Evolutionary conservation across 2,113 vertebrate species (phyloP).

Genomic region (Rattus rattus): DNA sequence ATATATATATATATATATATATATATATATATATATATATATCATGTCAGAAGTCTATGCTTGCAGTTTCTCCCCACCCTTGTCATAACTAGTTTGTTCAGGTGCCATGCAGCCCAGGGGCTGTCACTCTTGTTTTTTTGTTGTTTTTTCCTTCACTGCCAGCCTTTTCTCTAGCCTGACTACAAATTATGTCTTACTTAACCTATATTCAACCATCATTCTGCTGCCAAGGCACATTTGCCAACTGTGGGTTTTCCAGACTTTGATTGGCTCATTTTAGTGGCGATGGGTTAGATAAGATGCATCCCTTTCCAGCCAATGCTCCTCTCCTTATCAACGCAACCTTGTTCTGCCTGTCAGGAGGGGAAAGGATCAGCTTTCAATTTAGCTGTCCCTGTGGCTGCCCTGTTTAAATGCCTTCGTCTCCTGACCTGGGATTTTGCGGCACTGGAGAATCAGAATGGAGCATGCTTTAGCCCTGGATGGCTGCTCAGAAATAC

Average conservation of each 20-base stretch:
- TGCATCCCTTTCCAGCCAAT: background rate
- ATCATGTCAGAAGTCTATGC: background rate
- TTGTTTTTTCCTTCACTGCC: background rate
- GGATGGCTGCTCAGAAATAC: background rate
- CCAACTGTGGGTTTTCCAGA: background rate
- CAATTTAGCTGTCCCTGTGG: background rate
- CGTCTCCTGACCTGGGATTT: background rate
- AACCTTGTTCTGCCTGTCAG: background rate
- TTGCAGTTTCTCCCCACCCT: background rate
- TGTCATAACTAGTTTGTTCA: background rate
- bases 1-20: too few relatives aligned
- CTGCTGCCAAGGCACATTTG: background rate
- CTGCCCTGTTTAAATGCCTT: background rate
- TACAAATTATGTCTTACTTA: background rate
- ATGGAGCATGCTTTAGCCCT: background rate
- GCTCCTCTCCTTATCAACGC: background rate
- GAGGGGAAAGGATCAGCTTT: background rate
- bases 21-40: background rate
- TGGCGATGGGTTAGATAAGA: background rate
- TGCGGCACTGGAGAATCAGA: fast-evolving
- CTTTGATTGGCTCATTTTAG: background rate
- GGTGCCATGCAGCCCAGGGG: background rate
- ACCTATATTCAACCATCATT: background rate
- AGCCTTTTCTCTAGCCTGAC: background rate
- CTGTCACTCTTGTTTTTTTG: background rate